Evolutionary conservation across 2,797 vertebrate genomes (phyloP), one percentile per base, ranked within the genome.

Genomic region (Pantherophis vulpinus): DNA sequence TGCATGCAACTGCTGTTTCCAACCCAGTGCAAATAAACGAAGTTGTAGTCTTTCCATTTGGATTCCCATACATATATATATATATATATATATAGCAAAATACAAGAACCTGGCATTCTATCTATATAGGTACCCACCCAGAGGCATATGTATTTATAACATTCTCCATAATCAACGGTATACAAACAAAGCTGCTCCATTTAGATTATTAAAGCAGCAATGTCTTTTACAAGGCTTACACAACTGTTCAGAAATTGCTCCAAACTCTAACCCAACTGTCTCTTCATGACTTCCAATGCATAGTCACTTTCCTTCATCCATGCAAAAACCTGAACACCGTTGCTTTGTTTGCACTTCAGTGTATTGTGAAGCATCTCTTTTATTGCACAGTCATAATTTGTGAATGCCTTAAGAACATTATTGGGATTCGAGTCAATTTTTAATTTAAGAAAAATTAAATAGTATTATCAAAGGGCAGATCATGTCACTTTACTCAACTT

Each of bases 361-460:
- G 37, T 12, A 25, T 25, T 83, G 20, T 47, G 42, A 83, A 25
- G 79, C 79, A 47, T 83, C 10, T 83, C 42, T 83, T 12, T 83
- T 83, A 83, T 83, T 47, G 20, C 20, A 83, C 79, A 83, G 37
- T 23, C 79, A 83, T 47, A 47, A 83, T 83, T 83, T 83, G 42
- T 83, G 42, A 83, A 25, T 25, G 4, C 79, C 23, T 83, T 94
- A 93, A 93, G 90, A 86, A 94, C 47, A 94, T 88, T 95, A 2
- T 92, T 29, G 94, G 96, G 79, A 91, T 95, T 95, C 94, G 91
- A 96, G 87, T 93, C 96, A 83, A 47, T 47, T 47, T 83, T 83
- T 47, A 12, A 47, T 47, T 47, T 47, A 83, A 83, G 20, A 25
- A 79, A 83, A 47, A 25, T 25, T 47, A 83, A 74, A 74, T 37